Conservation (phyloP, 2,888 invertebrate genomes). For the Byasa hedistus region DNA sequence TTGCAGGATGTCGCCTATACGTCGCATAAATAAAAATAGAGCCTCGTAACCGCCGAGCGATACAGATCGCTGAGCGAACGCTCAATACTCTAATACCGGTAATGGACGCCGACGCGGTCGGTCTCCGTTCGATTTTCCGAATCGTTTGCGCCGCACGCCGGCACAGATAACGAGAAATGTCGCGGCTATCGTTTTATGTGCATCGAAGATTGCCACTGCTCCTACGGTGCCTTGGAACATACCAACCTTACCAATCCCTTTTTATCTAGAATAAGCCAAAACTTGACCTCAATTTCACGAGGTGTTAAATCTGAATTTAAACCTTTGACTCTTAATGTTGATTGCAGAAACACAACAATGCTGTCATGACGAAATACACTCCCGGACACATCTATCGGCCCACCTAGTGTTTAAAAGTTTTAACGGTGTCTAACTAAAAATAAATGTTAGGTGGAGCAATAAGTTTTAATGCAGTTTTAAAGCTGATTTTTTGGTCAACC, state of each 20-base stretch:
- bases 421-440: no score
- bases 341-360: no score
- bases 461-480: no score
- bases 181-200: constrained; percentile 64
- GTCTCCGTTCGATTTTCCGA: constrained; percentile 71
- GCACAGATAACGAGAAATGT: constrained; percentile 67
- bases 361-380: no score
- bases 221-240: constrained; percentile 37
- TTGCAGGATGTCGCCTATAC: constrained; percentile 5
- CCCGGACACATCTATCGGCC: no score
- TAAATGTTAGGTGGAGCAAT: no score
- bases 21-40: constrained; percentile 14
- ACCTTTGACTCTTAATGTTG: no score
- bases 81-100: constrained; percentile 65
- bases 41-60: constrained; percentile 16
- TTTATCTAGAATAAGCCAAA: no score
- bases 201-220: constrained; percentile 43
- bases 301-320: no score
- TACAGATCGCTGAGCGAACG: constrained; percentile 40
- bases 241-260: background rate
- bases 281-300: no score
- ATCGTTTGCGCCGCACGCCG: constrained; percentile 65
- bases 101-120: constrained; percentile 60
- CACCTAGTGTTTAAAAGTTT: no score
- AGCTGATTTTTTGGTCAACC: no score